Evolutionary conservation across 2,888 invertebrate genomes (phyloP), one percentile per base, ranked within the genome.

Genomic region (Sipha maydis): DNA sequence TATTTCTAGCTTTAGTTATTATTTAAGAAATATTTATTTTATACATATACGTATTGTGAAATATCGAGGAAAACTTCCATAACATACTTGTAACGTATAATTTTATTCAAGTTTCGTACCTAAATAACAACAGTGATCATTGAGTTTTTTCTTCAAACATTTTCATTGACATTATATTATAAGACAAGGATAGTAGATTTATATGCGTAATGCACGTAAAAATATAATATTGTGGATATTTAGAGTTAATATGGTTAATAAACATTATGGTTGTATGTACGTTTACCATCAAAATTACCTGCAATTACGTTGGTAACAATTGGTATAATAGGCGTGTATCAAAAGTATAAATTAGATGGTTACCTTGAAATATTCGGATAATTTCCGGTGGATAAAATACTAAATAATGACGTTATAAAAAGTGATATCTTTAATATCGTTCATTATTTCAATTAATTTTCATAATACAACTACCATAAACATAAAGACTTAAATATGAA

Each of bases 331-430:
- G 69, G 34, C 85, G 69, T 54, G 69, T 85, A 77, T 78, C 48
- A 84, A 85, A 85, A 54, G 77, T 54, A 85, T 34, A 69, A 85
- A 85, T 85, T 85, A 78, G 85, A 78, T 31, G n/a, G 19, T 48
- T 54, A 85, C 85, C 85, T 85, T 85, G 85, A 85, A 85, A 85
- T 34, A 67, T 69, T 77, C n/a, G 48, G 31, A 77, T 78, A 28
- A 34, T 85, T 77, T 85, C 85, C 77, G 77, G 85, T 8, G 48
- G 19, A 69, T 34, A 85, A 41, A 48, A 67, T n/a, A 56, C 25
- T n/a, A 0, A 79, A 1, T 28, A 56, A 19, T 71, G n/a, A 69
- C 25, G 11, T 28, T 69, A 41, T 82, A 19, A 14, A 21, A 31
- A 21, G 41, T 5, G n/a, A 71, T 48, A 1, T 69, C 48, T 28